phyloP scores from a whole-genome alignment of 1,140 invertebrate genomes.

The Diachasma alloeum region DNA sequence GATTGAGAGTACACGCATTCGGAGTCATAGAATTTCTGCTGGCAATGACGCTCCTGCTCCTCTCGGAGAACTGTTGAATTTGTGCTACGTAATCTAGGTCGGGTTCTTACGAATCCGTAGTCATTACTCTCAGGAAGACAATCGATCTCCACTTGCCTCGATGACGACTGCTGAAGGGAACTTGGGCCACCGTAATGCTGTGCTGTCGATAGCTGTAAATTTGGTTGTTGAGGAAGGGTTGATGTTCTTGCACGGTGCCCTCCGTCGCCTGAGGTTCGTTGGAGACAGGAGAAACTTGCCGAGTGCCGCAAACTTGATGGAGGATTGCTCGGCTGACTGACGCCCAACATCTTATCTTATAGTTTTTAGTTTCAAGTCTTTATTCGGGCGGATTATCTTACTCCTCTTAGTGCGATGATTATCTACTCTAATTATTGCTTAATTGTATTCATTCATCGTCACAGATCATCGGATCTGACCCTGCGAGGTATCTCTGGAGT shows the following conservation, averaged over 20 bases:
- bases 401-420: background rate
- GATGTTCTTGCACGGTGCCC: slow-evolving; percentile 63
- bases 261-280: slow-evolving; percentile 53
- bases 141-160: slow-evolving; percentile 17
- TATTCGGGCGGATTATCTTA: background rate
- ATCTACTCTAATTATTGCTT: background rate
- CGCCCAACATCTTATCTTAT: slow-evolving; percentile 55
- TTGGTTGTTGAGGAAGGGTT: slow-evolving; percentile 60
- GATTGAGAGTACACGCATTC: slow-evolving; percentile 18
- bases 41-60: slow-evolving; percentile 39
- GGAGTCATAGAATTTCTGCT: slow-evolving; percentile 36
- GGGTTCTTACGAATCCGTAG: slow-evolving; percentile 61
- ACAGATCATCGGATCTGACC: background rate
- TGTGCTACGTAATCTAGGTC: slow-evolving; percentile 60
- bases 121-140: slow-evolving; percentile 48
- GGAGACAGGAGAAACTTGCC: slow-evolving; percentile 66
- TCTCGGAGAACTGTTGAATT: slow-evolving; percentile 51
- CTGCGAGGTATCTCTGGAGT: background rate
- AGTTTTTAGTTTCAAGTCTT: background rate
- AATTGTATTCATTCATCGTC: background rate
- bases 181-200: slow-evolving; percentile 47
- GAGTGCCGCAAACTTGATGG: slow-evolving; percentile 65
- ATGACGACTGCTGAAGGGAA: slow-evolving; percentile 47
- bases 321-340: slow-evolving; percentile 61
- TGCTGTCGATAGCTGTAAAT: slow-evolving; percentile 40